Conservation (phyloP, 1,140 invertebrate species). For the Drosophila busckii region DNA sequence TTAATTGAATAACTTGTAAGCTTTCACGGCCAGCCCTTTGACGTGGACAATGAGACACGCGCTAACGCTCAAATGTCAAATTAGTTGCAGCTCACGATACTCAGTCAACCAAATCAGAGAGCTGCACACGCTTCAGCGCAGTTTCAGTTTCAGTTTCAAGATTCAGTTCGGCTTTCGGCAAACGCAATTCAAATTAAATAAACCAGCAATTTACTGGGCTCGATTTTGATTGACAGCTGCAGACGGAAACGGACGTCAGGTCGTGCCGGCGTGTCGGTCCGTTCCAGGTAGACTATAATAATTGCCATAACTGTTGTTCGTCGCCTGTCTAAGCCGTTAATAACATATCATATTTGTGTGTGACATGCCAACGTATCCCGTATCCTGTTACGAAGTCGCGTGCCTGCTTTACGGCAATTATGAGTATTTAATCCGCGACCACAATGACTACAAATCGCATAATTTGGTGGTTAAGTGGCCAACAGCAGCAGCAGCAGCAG, state of each 20-base stretch:
- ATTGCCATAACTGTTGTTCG: constrained; percentile 35
- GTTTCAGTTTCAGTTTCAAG: neutral
- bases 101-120: no score
- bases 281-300: constrained; percentile 49
- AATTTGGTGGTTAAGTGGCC: constrained; percentile 49
- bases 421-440: constrained; percentile 61
- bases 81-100: no score
- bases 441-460: constrained; percentile 62
- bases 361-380: constrained; percentile 33
- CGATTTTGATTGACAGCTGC: constrained; percentile 52
- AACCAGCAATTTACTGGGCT: constrained; percentile 10
- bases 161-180: neutral
- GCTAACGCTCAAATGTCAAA: constrained; percentile 36
- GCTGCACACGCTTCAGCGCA: no score
- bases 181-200: constrained; percentile 50
- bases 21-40: no score
- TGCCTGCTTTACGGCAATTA: constrained; percentile 52
- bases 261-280: no score
- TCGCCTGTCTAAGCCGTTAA: constrained; percentile 54
- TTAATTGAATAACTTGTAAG: constrained; percentile 41
- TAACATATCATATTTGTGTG: constrained; percentile 69
- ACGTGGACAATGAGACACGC: constrained; percentile 22
- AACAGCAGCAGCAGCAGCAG: no score
- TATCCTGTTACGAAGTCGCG: constrained; percentile 65
- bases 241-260: constrained; percentile 60